A percentile compares a stretch with the other conserved stretches of the same genome.
These are phyloP conservation scores for Anguilla megastoma DNA, from an alignment of 2,797 vertebrate genomes.

Conservation along the genomic window DNA sequence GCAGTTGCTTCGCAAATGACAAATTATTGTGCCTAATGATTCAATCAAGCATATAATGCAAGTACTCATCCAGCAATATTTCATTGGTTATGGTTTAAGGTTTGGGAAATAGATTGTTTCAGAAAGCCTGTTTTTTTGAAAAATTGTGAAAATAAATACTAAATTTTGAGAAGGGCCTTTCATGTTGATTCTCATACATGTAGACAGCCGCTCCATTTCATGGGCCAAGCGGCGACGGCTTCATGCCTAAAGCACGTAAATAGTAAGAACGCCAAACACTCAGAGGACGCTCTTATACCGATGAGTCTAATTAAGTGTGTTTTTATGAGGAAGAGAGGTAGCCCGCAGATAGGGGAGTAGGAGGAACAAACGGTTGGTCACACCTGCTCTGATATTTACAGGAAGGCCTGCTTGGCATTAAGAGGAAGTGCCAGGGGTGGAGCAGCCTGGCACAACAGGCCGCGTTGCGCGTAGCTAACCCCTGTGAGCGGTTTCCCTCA, in stretches of 20 bases:
- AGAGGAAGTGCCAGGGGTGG: background rate
- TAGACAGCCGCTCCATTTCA: background rate
- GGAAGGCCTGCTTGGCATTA: conserved; percentile 13
- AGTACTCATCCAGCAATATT: no score
- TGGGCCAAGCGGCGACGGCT: background rate
- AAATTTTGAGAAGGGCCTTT: background rate
- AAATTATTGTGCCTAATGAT: no score
- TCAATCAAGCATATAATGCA: no score
- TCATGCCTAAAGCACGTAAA: background rate
- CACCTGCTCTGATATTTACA: conserved; percentile 16
- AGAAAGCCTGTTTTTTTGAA: background rate
- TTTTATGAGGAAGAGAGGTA: background rate
- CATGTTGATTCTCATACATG: background rate
- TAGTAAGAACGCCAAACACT: background rate
- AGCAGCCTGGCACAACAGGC: background rate
- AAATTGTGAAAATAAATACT: background rate
- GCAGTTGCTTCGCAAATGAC: no score
- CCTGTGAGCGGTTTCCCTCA: background rate
- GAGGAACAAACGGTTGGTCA: background rate
- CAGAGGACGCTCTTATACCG: background rate
- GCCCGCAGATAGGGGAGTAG: background rate
- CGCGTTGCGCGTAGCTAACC: background rate
- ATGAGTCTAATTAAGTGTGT: background rate
- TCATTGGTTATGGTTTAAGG: no score
- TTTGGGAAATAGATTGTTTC: no score